phyloP scores from a whole-genome alignment of 2,113 vertebrate species.

The Oxygymnocypris stewartii region DNA sequence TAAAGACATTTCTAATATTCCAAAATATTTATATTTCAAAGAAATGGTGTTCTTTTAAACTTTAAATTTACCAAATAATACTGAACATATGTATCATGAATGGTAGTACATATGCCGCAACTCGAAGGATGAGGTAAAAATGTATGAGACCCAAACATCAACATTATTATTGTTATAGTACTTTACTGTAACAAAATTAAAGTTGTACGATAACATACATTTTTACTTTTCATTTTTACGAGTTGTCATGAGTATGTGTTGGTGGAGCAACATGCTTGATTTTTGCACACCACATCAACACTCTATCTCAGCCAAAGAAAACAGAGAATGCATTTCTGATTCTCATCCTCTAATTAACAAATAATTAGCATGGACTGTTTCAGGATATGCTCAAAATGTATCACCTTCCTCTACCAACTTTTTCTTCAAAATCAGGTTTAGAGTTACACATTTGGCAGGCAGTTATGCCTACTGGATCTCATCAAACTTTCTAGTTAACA shows the following conservation, averaged over 20 bases:
- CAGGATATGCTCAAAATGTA: conserved; percentile 15
- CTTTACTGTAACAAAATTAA: not conserved
- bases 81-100: not conserved
- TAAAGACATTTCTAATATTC: not conserved
- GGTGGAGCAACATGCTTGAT: not conserved
- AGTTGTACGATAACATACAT: not conserved
- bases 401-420: not conserved
- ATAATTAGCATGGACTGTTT: conserved; percentile 14
- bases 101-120: too few relatives aligned
- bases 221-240: not conserved
- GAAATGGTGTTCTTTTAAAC: not conserved
- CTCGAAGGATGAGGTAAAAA: too few relatives aligned
- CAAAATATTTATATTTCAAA: not conserved
- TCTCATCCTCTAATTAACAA: conserved; percentile 38
- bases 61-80: not conserved
- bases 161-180: too few relatives aligned
- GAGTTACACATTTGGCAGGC: not conserved
- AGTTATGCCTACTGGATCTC: not conserved
- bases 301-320: not conserved
- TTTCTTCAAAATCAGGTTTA: not conserved
- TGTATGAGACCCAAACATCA: too few relatives aligned
- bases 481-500: not conserved
- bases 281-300: not conserved
- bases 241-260: not conserved
- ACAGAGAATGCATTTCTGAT: not conserved